Conservation (phyloP, 2,888 invertebrate species). For the Bombylius major region DNA sequence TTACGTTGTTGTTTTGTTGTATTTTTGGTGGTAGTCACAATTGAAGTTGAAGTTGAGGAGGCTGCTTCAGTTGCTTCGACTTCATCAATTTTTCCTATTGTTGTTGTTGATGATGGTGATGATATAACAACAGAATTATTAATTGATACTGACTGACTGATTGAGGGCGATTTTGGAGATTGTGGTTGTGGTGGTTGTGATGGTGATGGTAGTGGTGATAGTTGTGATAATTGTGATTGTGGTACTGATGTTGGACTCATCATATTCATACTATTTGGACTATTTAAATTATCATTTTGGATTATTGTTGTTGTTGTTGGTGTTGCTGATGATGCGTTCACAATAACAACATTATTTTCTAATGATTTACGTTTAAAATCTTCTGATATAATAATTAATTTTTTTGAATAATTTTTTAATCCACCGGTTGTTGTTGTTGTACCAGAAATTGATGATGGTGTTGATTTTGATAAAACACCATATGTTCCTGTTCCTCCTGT, state of each 20-base stretch:
- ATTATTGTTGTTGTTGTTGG: not conserved
- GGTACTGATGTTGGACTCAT: not conserved
- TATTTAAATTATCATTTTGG: too few relatives aligned
- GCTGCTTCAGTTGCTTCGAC: conserved; percentile 9
- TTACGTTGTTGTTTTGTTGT: not conserved
- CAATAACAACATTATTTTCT: conserved; percentile 13
- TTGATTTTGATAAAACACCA: not conserved
- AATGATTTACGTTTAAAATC: conserved; percentile 16
- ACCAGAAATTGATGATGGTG: conserved; percentile 5
- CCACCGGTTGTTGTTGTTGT: not conserved
- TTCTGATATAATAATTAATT: conserved; percentile 15
- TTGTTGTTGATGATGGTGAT: too few relatives aligned
- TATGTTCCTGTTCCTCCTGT: not conserved
- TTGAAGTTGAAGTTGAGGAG: not conserved
- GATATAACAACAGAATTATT: too few relatives aligned
- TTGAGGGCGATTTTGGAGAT: too few relatives aligned
- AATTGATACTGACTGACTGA: too few relatives aligned
- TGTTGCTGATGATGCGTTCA: not conserved
- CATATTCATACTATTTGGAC: too few relatives aligned
- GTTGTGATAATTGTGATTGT: too few relatives aligned
- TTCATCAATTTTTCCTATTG: not conserved
- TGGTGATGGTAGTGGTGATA: too few relatives aligned
- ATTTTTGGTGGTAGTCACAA: not conserved
- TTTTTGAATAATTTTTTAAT: conserved; percentile 3
- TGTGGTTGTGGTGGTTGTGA: too few relatives aligned